Evolutionary conservation across 2,888 invertebrate species (phyloP).

Genomic region (Noctua janthina): DNA sequence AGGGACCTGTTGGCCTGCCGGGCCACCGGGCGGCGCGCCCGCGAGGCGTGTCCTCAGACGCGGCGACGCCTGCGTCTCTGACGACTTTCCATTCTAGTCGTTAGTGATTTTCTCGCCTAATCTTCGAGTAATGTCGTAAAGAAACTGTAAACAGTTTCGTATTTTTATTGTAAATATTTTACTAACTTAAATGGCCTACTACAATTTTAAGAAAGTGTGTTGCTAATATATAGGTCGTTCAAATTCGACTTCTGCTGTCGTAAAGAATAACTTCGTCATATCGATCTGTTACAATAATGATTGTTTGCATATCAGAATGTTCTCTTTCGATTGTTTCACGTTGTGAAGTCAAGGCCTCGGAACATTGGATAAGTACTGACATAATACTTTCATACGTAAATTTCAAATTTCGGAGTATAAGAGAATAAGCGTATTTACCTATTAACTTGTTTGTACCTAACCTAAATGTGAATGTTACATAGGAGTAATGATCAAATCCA

Average conservation of each 20-base stretch:
- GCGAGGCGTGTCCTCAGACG: slow-evolving; percentile 50
- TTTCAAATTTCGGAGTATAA: slow-evolving; percentile 69
- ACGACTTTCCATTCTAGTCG: slow-evolving; percentile 80
- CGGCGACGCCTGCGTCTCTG: slow-evolving; percentile 58
- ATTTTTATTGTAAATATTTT: slow-evolving; percentile 89
- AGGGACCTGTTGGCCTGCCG: not conserved
- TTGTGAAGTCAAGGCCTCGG: slow-evolving; percentile 50
- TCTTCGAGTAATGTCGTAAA: slow-evolving; percentile 85
- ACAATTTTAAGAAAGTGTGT: slow-evolving; percentile 85
- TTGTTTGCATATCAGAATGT: slow-evolving; percentile 74
- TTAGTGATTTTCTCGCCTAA: slow-evolving; percentile 88
- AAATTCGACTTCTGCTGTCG: slow-evolving; percentile 81
- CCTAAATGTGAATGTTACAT: slow-evolving; percentile 80
- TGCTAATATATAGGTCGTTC: slow-evolving; percentile 85
- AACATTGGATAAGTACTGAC: slow-evolving; percentile 59
- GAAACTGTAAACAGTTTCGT: slow-evolving; percentile 86
- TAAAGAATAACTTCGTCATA: slow-evolving; percentile 71
- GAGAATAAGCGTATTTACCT: slow-evolving; percentile 69
- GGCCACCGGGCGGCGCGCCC: slow-evolving; percentile 3
- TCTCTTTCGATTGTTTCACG: slow-evolving; percentile 52
- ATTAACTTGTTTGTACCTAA: slow-evolving; percentile 80
- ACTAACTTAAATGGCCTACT: slow-evolving; percentile 88
- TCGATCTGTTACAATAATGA: slow-evolving; percentile 71
- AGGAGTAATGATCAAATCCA: slow-evolving; percentile 70
- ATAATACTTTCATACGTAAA: slow-evolving; percentile 73